phyloP scores from a whole-genome alignment of 2,113 vertebrate species.

The Serilophus lunatus region DNA sequence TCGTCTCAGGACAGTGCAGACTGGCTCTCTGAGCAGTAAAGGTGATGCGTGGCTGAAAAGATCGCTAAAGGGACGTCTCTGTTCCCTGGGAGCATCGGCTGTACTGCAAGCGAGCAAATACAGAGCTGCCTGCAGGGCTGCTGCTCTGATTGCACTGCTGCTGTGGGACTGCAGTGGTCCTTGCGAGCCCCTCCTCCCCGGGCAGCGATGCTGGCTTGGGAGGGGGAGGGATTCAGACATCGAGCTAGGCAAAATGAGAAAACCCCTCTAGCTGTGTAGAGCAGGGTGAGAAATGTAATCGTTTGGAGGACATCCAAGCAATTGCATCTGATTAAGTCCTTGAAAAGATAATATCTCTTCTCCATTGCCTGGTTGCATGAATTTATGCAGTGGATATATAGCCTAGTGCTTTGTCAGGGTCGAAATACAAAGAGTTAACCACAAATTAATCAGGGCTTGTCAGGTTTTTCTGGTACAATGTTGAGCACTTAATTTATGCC shows the following conservation, averaged over 20 bases:
- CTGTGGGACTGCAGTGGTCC: not conserved
- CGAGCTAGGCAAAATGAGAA: not conserved
- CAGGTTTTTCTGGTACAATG: not conserved
- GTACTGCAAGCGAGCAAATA: not conserved
- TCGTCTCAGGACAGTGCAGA: not conserved
- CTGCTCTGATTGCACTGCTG: not conserved
- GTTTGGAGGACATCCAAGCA: slow-evolving; percentile 3
- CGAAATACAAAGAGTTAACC: not conserved
- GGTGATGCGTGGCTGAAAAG: not conserved
- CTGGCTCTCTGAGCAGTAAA: not conserved
- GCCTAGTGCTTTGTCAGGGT: not conserved
- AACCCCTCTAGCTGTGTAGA: not conserved
- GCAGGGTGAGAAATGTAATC: not conserved
- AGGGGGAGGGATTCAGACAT: not conserved
- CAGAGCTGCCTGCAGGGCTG: not conserved
- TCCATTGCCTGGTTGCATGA: not conserved
- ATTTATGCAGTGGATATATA: not conserved
- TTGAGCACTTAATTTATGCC: not conserved
- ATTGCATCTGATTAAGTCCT: slow-evolving; percentile 13
- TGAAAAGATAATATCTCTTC: not conserved
- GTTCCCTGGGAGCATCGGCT: not conserved
- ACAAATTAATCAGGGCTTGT: not conserved
- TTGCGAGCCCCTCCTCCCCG: not conserved
- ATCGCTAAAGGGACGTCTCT: not conserved
- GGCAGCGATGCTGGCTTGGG: not conserved